Percentiles rank a stretch among this genome's conserved stretches.
phyloP scores from a whole-genome alignment of 30 jellyfish, hydroid and myxozoan genomes.

The Turritopsis rubra region DNA sequence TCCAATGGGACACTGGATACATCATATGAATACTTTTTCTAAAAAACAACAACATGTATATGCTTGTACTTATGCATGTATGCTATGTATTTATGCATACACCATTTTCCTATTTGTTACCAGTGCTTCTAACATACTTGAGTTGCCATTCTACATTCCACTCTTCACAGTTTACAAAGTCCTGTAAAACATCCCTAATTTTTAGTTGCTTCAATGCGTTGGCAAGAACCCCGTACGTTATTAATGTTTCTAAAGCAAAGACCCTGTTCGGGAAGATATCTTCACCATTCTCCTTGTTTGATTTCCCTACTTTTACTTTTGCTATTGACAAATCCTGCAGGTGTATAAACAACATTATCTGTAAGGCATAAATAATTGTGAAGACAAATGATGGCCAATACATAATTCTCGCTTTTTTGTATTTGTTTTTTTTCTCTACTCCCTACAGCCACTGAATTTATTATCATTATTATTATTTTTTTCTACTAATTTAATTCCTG shows the following conservation, averaged over 20 bases:
- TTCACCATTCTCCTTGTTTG: neutral
- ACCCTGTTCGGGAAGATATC: neutral
- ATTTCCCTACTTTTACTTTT: neutral
- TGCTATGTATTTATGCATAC: too few species aligned
- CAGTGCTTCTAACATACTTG: neutral
- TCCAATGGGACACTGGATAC: too few species aligned
- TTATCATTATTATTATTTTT: too few species aligned
- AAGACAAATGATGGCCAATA: neutral
- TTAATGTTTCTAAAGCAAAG: neutral
- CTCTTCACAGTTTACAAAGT: neutral
- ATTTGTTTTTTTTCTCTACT: too few species aligned
- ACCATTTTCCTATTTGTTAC: neutral
- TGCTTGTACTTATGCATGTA: neutral
- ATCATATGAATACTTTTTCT: neutral
- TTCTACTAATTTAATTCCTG: too few species aligned
- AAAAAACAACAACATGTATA: neutral
- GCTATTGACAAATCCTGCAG: neutral
- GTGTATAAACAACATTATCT: neutral
- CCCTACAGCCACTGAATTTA: too few species aligned
- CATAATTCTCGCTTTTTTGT: neutral
- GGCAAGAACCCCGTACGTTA: neutral
- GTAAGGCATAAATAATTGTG: neutral
- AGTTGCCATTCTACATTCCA: neutral
- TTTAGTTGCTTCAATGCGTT: neutral
- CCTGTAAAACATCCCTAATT: neutral